Conservation (phyloP, 2,888 invertebrate genomes). For the Drosophila kanekoi region DNA sequence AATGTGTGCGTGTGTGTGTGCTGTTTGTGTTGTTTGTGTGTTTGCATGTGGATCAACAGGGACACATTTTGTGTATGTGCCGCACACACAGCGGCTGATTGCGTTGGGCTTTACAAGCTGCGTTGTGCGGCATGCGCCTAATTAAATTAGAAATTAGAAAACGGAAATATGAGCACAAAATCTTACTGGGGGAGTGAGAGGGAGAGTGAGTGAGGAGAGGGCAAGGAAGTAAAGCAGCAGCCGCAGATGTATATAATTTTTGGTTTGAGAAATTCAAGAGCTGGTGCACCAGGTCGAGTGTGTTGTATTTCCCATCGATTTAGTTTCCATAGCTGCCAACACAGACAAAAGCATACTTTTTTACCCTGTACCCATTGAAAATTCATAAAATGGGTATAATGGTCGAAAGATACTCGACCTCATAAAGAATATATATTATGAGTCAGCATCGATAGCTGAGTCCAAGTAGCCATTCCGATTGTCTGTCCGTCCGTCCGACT, state of each 20-base stretch:
- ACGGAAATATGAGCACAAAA: conserved; percentile 59
- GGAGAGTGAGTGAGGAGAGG: neutral
- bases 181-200: conserved; percentile 11
- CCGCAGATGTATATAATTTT: neutral
- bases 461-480: too few species aligned
- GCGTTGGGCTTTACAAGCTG: conserved; percentile 50
- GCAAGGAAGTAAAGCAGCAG: neutral
- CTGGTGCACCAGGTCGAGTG: conserved; percentile 23
- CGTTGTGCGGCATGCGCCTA: conserved; percentile 62
- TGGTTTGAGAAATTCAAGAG: conserved; percentile 15
- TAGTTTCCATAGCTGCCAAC: conserved; percentile 25
- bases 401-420: too few species aligned
- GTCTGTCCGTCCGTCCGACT: too few species aligned
- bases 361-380: too few species aligned
- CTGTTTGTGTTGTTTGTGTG: conserved; percentile 13
- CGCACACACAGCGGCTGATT: conserved; percentile 47
- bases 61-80: conserved; percentile 20
- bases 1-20: conserved; percentile 5
- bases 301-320: conserved; percentile 61
- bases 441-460: too few species aligned
- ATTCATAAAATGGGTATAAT: too few species aligned
- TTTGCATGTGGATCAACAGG: conserved; percentile 47
- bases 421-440: too few species aligned
- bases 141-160: conserved; percentile 78
- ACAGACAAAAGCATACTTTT: conserved; percentile 63